Evolutionary conservation across 2,888 invertebrate genomes (phyloP).

Genomic region (Troides aeacus): DNA sequence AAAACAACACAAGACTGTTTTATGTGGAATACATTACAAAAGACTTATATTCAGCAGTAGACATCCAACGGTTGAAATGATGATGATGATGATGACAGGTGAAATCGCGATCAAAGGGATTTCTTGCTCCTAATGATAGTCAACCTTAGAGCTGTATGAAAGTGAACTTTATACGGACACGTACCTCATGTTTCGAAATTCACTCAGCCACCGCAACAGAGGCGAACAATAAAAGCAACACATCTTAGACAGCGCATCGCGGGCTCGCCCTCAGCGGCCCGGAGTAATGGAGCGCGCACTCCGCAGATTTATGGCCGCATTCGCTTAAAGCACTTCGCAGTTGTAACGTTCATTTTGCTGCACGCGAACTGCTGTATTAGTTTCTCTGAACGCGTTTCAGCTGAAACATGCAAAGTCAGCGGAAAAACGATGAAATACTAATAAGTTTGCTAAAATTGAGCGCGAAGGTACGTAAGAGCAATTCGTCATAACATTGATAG

Average conservation of each 20-base stretch:
- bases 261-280: slow-evolving; percentile 33
- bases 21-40: too few species aligned
- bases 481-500: too few species aligned
- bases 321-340: slow-evolving; percentile 43
- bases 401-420: slow-evolving; percentile 20
- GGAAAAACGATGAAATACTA: not conserved
- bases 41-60: too few species aligned
- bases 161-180: slow-evolving; percentile 1
- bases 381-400: slow-evolving; percentile 38
- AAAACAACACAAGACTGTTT: too few species aligned
- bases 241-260: slow-evolving; percentile 33
- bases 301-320: slow-evolving; percentile 46
- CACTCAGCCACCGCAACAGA: slow-evolving; percentile 33
- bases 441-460: too few species aligned
- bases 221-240: slow-evolving; percentile 37
- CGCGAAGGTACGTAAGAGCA: too few species aligned
- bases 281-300: slow-evolving; percentile 46
- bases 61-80: too few species aligned
- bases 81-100: too few species aligned
- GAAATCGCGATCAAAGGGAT: too few species aligned
- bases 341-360: slow-evolving; percentile 46
- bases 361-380: slow-evolving; percentile 41
- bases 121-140: too few species aligned
- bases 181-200: slow-evolving; percentile 21
- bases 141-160: not conserved